Base-by-base conservation (phyloP, 2,113 vertebrate genomes). In the Oryzias woworae region DNA sequence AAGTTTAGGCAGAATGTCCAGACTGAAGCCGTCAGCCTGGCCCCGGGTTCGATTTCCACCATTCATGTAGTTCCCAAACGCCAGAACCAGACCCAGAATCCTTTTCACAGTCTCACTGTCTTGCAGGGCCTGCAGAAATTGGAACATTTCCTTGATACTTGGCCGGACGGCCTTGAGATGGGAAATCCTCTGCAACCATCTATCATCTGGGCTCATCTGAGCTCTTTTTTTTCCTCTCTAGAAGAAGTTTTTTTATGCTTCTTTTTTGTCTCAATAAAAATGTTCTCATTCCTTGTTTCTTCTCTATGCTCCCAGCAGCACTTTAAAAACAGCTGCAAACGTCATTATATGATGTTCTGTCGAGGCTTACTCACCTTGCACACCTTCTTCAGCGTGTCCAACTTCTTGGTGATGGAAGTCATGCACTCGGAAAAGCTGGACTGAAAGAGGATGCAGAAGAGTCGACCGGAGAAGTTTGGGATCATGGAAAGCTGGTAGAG, bases 41-140 rank as follows among this genome's bases (percentile, higher is more conserved):
- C 97, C 97, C 71, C 96, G 83, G 4, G 94, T 97, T 74, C 96
- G 92, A 80, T 99, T 98, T 17, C 97, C 96, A 69, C 96, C 96
- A 47, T 99, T 99, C 97, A 99, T 98, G 78, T 94, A 99, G 89
- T 99, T 99, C 31, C 97, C 97, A 71, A 99, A 96, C n/a, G 95
- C 96, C 72, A 99, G 93, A 72, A 98, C 92, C 78, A 99, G 89
- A 62, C 95, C 93, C 26, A 99, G 86, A 31, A 98, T 87, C 44
- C 86, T 84, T 88, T 94, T 95, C 45, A 98, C 95, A 5, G 92
- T 92, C 18, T 90, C 82, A 15, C 93, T 91, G 63, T 91, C 94
- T 85, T 94, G 92, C 57, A 98, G 58, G 2, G 73, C 87, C 97
- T 99, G 69, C 65, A 87, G 45, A 14, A 79, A 2, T 50, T 50